Evolutionary conservation across 2,113 vertebrate species (phyloP).

Genomic region (Tinamus guttatus): DNA sequence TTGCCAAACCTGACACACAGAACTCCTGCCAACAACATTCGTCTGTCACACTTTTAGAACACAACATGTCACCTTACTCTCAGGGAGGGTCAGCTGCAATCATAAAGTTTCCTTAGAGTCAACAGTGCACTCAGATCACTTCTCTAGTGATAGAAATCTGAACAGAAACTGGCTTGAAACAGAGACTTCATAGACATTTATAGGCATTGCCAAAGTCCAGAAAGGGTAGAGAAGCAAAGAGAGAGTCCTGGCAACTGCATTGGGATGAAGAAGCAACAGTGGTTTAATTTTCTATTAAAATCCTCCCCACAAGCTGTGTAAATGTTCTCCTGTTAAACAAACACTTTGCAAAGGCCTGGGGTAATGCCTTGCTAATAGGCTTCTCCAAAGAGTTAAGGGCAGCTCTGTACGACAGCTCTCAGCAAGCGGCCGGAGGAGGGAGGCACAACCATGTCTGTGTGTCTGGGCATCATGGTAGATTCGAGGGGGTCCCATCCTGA

Average conservation of each 20-base stretch:
- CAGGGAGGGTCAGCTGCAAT: not conserved
- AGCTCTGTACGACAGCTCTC: not conserved
- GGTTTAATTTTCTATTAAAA: slow-evolving; percentile 15
- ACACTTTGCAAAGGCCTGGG: not conserved
- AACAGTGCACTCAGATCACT: not conserved
- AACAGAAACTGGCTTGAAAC: not conserved
- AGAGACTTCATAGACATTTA: slow-evolving; percentile 6
- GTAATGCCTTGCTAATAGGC: not conserved
- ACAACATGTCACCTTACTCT: not conserved
- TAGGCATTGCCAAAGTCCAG: not conserved
- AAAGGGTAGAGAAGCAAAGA: not conserved
- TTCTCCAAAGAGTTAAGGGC: not conserved
- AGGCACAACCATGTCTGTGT: not conserved
- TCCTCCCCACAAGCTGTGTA: not conserved
- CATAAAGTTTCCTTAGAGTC: not conserved
- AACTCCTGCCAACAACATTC: not conserved
- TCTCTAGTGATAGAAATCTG: not conserved
- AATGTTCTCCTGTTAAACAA: slow-evolving; percentile 3
- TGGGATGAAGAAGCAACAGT: not conserved
- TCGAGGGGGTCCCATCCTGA: not conserved
- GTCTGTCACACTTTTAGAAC: not conserved
- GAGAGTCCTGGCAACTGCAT: not conserved
- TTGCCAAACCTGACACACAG: not conserved
- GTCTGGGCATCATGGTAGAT: not conserved
- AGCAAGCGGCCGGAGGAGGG: not conserved